Evolutionary conservation across 2,113 vertebrate genomes (phyloP), one percentile per base, ranked within the genome.

Genomic region (Gavia stellata): DNA sequence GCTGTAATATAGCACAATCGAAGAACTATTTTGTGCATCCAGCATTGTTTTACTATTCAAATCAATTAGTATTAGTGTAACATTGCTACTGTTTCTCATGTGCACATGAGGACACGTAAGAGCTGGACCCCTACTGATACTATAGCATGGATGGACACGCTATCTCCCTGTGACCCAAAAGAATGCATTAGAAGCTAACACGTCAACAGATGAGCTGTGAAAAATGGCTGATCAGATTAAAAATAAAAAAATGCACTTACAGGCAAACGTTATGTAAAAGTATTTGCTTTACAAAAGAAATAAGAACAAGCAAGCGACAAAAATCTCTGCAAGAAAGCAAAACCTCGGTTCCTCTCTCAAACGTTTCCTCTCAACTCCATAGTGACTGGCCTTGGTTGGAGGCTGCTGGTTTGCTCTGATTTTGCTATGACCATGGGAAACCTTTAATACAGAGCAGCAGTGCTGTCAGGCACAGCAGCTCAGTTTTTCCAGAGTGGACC

Each of bases 241-340:
- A 96, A 96, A 63, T 16, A 50, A 92, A 68, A 68, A 95, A 88
- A 92, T 36, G 50, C 31, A 87, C 8, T 68, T 56, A 72, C 23
- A 78, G 66, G 77, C 49, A 92, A 91, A 85, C 19, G 12, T 73
- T 90, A 89, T 31, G 62, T 56, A 79, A 91, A 95, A 94, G 80
- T 53, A 82, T 29, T 90, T 80, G 86, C 68, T 85, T 94, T 90
- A 45, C 1, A 8, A 91, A 93, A 84, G 34, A 83, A 87, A 21
- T 19, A 71, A 73, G 73, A 90, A 65, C 44, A 82, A 91, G 55
- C 52, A 93, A 88, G 72, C 67, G 86, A 93, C 42, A 79, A 91
- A 61, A 91, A 77, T 40, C 19, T 52, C 33, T 72, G 84, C 78
- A 91, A 79, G 87, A 82, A 93, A 89, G 87, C 65, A 91, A 96